Base-by-base conservation (phyloP, 1,140 invertebrate species). In the Heliothis subflexa region DNA sequence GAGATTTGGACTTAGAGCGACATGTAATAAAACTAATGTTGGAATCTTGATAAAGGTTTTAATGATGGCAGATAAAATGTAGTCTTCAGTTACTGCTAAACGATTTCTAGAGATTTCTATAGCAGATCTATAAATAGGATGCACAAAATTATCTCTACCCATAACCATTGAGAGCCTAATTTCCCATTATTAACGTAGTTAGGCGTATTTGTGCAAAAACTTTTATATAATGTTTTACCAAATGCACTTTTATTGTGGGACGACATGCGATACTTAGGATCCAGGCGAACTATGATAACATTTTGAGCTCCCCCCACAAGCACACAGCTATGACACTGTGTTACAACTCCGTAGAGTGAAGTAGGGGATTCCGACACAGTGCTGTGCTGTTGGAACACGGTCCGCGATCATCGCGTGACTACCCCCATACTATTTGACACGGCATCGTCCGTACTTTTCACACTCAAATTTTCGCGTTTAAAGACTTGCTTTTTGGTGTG, bases 401-500 rank as follows among this genome's bases (percentile, higher is more conserved):
- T 73, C 7, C 52, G 57, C 16, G 18, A 62, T 57, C 55, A 28
- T 89, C 81, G 88, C 88, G 88, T 89, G 88, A 89, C 84, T 79
- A 59, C 18, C 59, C 57, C 74, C 78, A 80, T 83, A 72, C 78
- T 84, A 78, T 89, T 88, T 86, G 86, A 88, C 88, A 86, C 86
- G 88, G 81, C 79, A 87, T 84, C 82, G 83, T 84, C 85, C 84
- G 88, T 83, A 85, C 83, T 86, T 86, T 86, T 88, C 83, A 86
- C 86, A 88, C 88, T 88, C 85, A 86, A 88, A 89, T 88, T 85
- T 84, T 85, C 83, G 83, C 86, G 82, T 84, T 80, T 73, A 75
- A 76, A 82, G 82, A 78, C 86, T 82, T 83, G 85, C 80, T 82
- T 89, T 90, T 90, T 82, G 89, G 87, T 83, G 75, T 84, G 82